Evolutionary conservation across 2,888 invertebrate species (phyloP), one percentile per base, ranked within the genome.

Genomic region (Drosophila trichaetosa): DNA sequence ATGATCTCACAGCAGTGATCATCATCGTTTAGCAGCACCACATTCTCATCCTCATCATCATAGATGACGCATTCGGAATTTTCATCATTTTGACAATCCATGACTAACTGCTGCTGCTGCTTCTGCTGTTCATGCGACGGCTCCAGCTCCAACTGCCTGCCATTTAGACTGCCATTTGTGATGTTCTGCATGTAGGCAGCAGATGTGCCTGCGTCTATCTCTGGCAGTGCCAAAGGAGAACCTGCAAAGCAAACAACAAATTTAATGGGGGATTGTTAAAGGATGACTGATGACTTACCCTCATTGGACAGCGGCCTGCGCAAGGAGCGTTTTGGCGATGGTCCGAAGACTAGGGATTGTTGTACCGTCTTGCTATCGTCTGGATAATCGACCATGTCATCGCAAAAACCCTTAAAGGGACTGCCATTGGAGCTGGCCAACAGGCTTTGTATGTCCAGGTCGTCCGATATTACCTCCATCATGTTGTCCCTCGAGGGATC

Each of bases 1-100:
- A 88, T 80, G 8, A 86, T 86, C 29, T 83, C 87, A 24, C 83
- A 86, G 61, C 88, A 79, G 18, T 87, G 71, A 10, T 83, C 82
- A 24, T 88, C 76, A n/a, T 86, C 78, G 18, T 64, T 57, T 10
- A 85, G 21, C 16, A 86, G 34, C 1, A 89, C 72, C 29, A 84
- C 79, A 38, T 80, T 79, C n/a, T 83, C 73, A 8, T 42, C 40
- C 16, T 90, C 90, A 38, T 88, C 83, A 46, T 90, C 78, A 49
- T 90, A 87, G 6, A 89, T 73, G 11, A 83, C 69, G 36, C 85
- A 87, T 5, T 69, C 62, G 0, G 63, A 13, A 13, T 46, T 46
- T 8, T 49, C 42, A 5, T 69, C 61, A 38, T 72, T 54, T 34
- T 64, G 49, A 7, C 69, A 64, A 40, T 60, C 53, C 36, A 63